phyloP scores from a whole-genome alignment of 2,797 vertebrate species.

The Clarias fuscus region DNA sequence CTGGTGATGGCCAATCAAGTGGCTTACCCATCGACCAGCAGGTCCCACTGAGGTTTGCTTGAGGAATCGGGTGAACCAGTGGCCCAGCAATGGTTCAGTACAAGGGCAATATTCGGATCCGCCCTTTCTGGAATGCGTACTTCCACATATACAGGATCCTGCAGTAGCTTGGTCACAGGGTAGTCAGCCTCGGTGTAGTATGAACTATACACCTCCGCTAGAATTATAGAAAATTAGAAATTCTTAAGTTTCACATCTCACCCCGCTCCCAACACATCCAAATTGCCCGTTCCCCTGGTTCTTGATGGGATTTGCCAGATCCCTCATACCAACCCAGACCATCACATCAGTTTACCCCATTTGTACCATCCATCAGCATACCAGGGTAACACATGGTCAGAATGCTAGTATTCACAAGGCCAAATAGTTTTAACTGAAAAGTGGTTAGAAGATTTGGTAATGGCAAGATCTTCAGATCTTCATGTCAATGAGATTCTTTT shows the following conservation, averaged over 20 bases:
- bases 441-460: too few species aligned
- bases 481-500: too few species aligned
- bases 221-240: neutral
- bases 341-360: neutral
- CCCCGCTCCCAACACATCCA: neutral
- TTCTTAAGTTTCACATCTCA: neutral
- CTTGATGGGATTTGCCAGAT: neutral
- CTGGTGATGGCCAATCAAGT: neutral
- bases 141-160: constrained; percentile 68
- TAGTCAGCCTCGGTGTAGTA: constrained; percentile 71
- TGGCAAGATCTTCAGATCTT: too few species aligned
- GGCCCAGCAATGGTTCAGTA: constrained; percentile 76
- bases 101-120: constrained; percentile 70
- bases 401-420: too few species aligned
- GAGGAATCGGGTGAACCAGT: constrained; percentile 60
- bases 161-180: constrained; percentile 70
- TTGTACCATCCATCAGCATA: neutral
- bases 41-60: constrained; percentile 73
- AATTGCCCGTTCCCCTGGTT: neutral
- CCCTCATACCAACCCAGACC: neutral
- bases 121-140: constrained; percentile 66
- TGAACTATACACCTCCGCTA: constrained; percentile 67
- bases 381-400: neutral
- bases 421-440: too few species aligned
- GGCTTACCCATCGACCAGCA: constrained; percentile 70